phyloP scores from a whole-genome alignment of 2,113 vertebrate genomes.

The Anhinga anhinga region DNA sequence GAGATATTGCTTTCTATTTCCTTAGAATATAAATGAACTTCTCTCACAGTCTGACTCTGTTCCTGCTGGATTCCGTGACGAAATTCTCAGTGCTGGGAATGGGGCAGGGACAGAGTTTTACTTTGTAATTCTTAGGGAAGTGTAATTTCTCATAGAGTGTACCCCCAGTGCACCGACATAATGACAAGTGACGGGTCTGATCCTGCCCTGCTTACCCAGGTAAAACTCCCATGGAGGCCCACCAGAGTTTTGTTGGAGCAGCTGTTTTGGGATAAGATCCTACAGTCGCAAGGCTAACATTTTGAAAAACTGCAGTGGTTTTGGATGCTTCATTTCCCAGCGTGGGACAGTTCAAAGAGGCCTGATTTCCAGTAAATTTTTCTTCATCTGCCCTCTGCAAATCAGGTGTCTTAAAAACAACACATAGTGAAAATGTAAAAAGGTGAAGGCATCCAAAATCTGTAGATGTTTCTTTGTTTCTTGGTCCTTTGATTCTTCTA shows the following conservation, averaged over 20 bases:
- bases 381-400: background rate
- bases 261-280: background rate
- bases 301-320: background rate
- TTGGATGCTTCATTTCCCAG: slow-evolving; percentile 1
- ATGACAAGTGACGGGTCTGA: background rate
- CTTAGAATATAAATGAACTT: slow-evolving; percentile 53
- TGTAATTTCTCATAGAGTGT: background rate
- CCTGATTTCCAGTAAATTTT: background rate
- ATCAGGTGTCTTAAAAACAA: background rate
- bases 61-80: background rate
- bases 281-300: background rate
- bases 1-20: slow-evolving; percentile 57
- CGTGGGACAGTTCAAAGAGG: background rate
- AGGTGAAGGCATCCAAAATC: background rate
- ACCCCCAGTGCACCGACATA: background rate
- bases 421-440: background rate
- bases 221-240: background rate
- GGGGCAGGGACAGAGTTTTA: background rate
- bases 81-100: background rate
- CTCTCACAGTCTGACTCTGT: background rate
- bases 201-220: background rate
- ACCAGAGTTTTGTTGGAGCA: background rate
- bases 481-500: background rate
- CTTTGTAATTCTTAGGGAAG: background rate
- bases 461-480: background rate